Evolutionary conservation across 2,113 vertebrate genomes (phyloP).

Genomic region (Rattus rattus): DNA sequence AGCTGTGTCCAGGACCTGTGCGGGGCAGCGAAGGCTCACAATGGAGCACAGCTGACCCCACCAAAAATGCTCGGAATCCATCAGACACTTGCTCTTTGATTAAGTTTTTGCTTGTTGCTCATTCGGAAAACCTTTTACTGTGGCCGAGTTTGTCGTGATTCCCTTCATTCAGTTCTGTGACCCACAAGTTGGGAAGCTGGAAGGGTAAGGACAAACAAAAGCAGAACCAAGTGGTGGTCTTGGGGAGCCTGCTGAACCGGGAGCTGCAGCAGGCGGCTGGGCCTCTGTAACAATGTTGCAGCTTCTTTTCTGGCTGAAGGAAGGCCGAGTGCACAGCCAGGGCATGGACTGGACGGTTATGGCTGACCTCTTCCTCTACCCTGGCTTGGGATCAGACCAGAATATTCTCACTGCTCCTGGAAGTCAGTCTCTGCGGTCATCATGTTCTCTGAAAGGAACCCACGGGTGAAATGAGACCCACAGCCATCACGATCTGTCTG

Average conservation of each 20-base stretch:
- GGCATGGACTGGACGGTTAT: background rate
- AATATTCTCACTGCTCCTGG: background rate
- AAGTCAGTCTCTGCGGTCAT: background rate
- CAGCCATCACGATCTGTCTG: background rate
- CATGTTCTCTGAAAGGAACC: background rate
- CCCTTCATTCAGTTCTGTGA: background rate
- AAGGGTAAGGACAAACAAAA: background rate
- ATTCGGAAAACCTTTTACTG: background rate
- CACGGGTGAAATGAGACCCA: background rate
- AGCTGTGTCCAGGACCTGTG: no score
- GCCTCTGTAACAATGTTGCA: background rate
- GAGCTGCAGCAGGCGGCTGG: background rate
- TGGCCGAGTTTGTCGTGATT: background rate
- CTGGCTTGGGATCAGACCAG: background rate
- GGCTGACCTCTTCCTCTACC: background rate
- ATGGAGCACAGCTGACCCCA: background rate
- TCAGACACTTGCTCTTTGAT: background rate
- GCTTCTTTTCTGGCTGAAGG: background rate
- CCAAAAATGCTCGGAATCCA: background rate
- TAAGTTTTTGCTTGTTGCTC: background rate
- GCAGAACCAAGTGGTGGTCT: background rate
- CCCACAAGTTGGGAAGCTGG: background rate
- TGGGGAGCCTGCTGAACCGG: fast-evolving
- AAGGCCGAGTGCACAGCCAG: background rate
- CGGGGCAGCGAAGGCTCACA: background rate